Conservation (phyloP, 2,797 vertebrate genomes). For the Crenuchus spilurus region DNA sequence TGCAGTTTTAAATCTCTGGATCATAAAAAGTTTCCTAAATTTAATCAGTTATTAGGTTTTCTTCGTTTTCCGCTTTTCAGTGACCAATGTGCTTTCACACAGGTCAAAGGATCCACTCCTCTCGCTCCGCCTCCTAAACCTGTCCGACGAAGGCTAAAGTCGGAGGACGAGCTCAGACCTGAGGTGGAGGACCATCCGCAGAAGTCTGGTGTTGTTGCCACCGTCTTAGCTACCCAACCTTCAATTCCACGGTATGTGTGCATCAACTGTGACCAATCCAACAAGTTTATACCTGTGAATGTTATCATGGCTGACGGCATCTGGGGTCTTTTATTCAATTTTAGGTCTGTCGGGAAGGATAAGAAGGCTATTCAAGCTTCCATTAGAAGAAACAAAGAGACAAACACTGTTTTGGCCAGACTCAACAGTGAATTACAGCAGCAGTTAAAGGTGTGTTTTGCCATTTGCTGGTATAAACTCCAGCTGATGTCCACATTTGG, state of each 20-base stretch:
- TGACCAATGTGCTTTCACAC: not conserved
- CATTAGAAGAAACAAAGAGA: slow-evolving; percentile 98
- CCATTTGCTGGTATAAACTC: not conserved
- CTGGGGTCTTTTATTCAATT: slow-evolving; percentile 19
- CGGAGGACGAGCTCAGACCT: slow-evolving; percentile 94
- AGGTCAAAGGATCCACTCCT: slow-evolving; percentile 90
- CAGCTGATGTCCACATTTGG: not conserved
- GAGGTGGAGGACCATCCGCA: slow-evolving; percentile 92
- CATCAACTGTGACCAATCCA: not conserved
- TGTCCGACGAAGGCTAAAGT: slow-evolving; percentile 94
- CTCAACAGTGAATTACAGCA: slow-evolving; percentile 98
- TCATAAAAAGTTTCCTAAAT: too few species aligned
- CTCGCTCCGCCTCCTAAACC: slow-evolving; percentile 96
- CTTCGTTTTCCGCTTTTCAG: too few species aligned
- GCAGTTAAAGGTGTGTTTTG: slow-evolving; percentile 66
- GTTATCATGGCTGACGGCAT: not conserved
- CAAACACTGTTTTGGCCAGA: slow-evolving; percentile 97
- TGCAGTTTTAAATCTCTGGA: too few species aligned
- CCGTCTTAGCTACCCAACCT: slow-evolving; percentile 90
- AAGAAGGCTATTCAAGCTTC: slow-evolving; percentile 99
- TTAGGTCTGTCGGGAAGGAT: slow-evolving; percentile 96
- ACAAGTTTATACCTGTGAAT: too few species aligned
- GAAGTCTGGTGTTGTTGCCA: slow-evolving; percentile 87
- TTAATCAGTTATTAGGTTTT: too few species aligned
- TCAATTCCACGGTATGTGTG: slow-evolving; percentile 91